phyloP scores from a whole-genome alignment of 2,113 vertebrate species.

The Myotis lucifugus region DNA sequence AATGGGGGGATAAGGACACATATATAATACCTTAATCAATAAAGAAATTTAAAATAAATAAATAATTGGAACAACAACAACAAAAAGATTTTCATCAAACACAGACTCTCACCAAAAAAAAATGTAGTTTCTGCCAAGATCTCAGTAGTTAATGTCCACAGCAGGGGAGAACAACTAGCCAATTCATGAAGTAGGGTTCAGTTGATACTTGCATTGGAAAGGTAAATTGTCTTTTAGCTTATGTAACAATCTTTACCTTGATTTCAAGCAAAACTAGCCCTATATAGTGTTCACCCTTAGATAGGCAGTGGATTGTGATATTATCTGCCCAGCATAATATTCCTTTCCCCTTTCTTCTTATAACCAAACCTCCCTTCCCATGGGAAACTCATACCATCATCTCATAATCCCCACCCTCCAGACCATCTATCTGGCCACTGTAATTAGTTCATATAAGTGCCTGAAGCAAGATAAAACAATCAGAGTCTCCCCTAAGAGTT shows the following conservation, averaged over 20 bases:
- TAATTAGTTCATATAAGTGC: not conserved
- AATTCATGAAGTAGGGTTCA: conserved; percentile 38
- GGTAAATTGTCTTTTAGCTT: conserved; percentile 5
- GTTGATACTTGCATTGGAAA: conserved; percentile 27
- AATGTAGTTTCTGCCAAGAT: conserved; percentile 40
- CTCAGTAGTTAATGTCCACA: conserved; percentile 39
- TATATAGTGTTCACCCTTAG: conserved; percentile 16
- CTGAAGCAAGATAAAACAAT: not conserved
- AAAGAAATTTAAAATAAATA: no score
- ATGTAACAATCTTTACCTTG: conserved; percentile 11
- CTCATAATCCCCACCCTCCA: not conserved
- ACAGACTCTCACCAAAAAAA: conserved; percentile 40
- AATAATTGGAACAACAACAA: no score
- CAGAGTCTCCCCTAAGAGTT: not conserved
- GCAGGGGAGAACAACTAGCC: conserved; percentile 48
- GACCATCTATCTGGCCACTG: not conserved
- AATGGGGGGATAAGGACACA: no score
- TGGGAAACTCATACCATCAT: not conserved
- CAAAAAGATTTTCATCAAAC: conserved; percentile 46
- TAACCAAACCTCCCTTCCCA: not conserved
- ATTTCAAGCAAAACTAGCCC: conserved; percentile 43
- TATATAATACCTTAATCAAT: no score
- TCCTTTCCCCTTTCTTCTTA: not conserved
- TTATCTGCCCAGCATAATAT: not conserved
- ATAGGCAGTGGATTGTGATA: not conserved